phyloP scores from a whole-genome alignment of 2,888 invertebrate genomes.

The Eupithecia tripunctaria region DNA sequence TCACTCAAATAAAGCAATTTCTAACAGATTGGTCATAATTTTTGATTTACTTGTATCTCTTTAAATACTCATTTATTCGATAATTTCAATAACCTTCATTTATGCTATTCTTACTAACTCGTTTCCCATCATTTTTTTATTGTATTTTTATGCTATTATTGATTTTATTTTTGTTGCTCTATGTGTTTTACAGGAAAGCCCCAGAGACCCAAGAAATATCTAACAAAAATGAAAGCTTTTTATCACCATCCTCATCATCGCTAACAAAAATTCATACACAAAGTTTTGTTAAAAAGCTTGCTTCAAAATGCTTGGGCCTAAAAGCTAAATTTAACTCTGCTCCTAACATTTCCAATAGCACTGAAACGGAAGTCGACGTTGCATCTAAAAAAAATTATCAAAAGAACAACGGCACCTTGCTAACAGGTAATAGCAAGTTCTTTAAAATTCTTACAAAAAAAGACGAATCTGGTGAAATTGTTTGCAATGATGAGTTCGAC shows the following conservation, averaged over 20 bases:
- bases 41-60: neutral
- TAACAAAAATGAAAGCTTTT: constrained; percentile 75
- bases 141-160: constrained; percentile 50
- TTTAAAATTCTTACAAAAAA: constrained; percentile 78
- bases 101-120: constrained; percentile 23
- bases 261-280: constrained; percentile 76
- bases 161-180: constrained; percentile 73
- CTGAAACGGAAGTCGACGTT: constrained; percentile 68
- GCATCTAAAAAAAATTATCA: constrained; percentile 67
- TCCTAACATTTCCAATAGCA: constrained; percentile 79
- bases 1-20: constrained; percentile 59
- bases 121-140: constrained; percentile 17
- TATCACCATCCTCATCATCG: constrained; percentile 76
- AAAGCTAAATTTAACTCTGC: constrained; percentile 81
- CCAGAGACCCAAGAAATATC: constrained; percentile 79
- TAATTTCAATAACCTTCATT: neutral
- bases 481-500: constrained; percentile 79
- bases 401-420: constrained; percentile 66
- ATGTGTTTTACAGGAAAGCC: constrained; percentile 82
- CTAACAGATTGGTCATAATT: constrained; percentile 55
- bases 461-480: constrained; percentile 76
- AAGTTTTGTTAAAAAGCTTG: constrained; percentile 82
- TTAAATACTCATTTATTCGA: neutral
- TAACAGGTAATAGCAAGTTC: constrained; percentile 80
- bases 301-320: constrained; percentile 82